A percentile compares a stretch with the other conserved stretches of the same genome.
Conservation (phyloP, 2,888 invertebrate genomes). For the Epinotia brunnichana region DNA sequence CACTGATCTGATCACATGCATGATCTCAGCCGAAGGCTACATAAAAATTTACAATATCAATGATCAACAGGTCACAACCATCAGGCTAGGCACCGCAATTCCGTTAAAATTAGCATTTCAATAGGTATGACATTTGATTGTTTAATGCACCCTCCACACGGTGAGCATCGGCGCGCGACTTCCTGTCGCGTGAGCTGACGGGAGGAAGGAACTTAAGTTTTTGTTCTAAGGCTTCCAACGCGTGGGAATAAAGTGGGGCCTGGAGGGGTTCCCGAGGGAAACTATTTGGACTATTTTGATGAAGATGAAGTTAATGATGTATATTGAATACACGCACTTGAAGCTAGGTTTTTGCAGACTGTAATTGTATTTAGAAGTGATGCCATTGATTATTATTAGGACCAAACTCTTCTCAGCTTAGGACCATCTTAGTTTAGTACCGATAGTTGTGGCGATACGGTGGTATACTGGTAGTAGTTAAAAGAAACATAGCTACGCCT, state of each 20-base stretch:
- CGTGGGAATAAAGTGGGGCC: slow-evolving; percentile 56
- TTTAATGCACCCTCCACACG: slow-evolving; percentile 45
- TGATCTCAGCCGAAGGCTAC: too few relatives aligned
- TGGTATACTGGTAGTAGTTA: too few relatives aligned
- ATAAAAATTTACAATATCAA: too few relatives aligned
- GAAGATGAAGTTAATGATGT: slow-evolving; percentile 7
- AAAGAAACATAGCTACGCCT: too few relatives aligned
- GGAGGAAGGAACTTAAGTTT: slow-evolving; percentile 50
- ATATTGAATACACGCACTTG: not conserved
- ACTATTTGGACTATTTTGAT: slow-evolving; percentile 30
- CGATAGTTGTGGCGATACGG: too few relatives aligned
- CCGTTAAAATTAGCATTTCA: slow-evolving; percentile 37
- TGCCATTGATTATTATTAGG: too few relatives aligned
- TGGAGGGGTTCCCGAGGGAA: slow-evolving; percentile 57
- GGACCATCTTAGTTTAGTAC: too few relatives aligned
- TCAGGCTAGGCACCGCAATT: not conserved
- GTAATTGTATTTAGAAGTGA: not conserved
- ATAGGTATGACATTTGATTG: slow-evolving; percentile 33
- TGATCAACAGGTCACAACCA: not conserved
- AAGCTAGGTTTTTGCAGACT: not conserved
- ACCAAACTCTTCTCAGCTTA: too few relatives aligned
- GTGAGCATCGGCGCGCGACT: slow-evolving; percentile 51
- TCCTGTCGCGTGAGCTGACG: slow-evolving; percentile 48
- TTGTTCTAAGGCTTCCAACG: slow-evolving; percentile 64
- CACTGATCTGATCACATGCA: not conserved